These are phyloP conservation scores for Hoplias malabaricus DNA, from an alignment of 2,113 vertebrate species.

Conservation along the genomic window DNA sequence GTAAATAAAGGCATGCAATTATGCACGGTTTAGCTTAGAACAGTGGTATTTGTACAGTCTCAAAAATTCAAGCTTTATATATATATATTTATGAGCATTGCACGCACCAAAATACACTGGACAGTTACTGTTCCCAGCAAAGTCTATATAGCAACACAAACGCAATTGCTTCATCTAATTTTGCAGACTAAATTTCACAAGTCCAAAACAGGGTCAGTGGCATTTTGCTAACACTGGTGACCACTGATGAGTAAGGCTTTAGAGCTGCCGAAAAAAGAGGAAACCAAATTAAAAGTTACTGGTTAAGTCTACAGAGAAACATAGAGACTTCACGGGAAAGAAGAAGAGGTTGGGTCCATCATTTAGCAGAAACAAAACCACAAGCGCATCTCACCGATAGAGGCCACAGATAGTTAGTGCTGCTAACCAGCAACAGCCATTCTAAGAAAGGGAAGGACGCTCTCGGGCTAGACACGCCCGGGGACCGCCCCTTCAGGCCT, in stretches of 20 bases:
- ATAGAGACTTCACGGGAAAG: slow-evolving; percentile 46
- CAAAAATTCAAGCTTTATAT: too few relatives aligned
- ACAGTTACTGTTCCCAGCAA: neutral
- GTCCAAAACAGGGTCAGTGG: neutral
- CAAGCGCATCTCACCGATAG: slow-evolving; percentile 33
- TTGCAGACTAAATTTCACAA: neutral
- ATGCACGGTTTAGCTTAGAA: too few relatives aligned
- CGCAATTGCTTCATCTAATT: neutral
- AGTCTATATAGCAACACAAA: neutral
- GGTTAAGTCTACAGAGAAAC: slow-evolving; percentile 36
- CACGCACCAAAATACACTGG: neutral
- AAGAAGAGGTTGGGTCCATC: slow-evolving; percentile 39
- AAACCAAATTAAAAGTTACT: neutral
- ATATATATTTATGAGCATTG: too few relatives aligned
- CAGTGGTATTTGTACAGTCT: too few relatives aligned
- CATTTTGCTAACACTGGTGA: slow-evolving; percentile 12
- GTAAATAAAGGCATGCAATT: too few relatives aligned
- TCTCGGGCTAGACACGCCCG: neutral
- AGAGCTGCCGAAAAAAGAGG: neutral
- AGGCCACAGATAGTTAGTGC: slow-evolving; percentile 23
- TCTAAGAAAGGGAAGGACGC: slow-evolving; percentile 56
- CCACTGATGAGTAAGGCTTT: neutral
- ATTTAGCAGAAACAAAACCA: slow-evolving; percentile 47
- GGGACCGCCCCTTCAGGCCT: slow-evolving; percentile 22
- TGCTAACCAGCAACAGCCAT: slow-evolving; percentile 34